Percentiles rank a stretch among this genome's conserved stretches.
Conservation (phyloP, 2,888 invertebrate genomes). For the Macrosoma leucophasiata region DNA sequence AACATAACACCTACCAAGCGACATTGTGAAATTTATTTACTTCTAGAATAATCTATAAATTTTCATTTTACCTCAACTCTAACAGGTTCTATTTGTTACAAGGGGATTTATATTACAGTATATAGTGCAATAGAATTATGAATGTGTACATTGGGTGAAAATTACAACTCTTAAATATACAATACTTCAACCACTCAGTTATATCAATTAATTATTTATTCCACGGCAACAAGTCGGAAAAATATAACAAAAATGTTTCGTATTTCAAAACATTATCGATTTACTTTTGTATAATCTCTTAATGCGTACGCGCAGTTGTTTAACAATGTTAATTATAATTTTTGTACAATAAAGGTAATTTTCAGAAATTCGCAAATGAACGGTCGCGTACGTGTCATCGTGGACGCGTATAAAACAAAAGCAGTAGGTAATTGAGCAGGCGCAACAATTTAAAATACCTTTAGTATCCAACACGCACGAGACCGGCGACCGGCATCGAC, state of each 20-base stretch:
- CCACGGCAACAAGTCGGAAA: conserved; percentile 9
- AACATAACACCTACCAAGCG: conserved; percentile 65
- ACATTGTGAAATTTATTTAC: conserved; percentile 45
- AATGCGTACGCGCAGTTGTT: no score
- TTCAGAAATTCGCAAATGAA: no score
- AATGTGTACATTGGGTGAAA: conserved; percentile 63
- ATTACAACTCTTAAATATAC: conserved; percentile 55
- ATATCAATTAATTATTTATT: conserved; percentile 8
- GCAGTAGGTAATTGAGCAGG: no score
- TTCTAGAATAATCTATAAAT: conserved; percentile 49
- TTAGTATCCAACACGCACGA: no score
- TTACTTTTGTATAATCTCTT: background rate
- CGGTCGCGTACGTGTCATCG: no score
- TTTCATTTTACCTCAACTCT: conserved; percentile 43
- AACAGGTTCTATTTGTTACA: conserved; percentile 54
- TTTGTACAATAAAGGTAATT: no score
- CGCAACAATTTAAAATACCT: no score
- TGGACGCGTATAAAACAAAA: no score
- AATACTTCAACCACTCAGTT: conserved; percentile 21
- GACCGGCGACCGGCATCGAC: no score
- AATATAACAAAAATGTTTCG: conserved; percentile 11
- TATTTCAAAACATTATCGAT: conserved; percentile 2
- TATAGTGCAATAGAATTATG: conserved; percentile 59
- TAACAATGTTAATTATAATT: no score
- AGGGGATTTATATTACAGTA: conserved; percentile 59